Percentiles rank a stretch among this genome's conserved stretches.
phyloP scores from a whole-genome alignment of 2,113 vertebrate species.

The Motacilla tschutschensis region DNA sequence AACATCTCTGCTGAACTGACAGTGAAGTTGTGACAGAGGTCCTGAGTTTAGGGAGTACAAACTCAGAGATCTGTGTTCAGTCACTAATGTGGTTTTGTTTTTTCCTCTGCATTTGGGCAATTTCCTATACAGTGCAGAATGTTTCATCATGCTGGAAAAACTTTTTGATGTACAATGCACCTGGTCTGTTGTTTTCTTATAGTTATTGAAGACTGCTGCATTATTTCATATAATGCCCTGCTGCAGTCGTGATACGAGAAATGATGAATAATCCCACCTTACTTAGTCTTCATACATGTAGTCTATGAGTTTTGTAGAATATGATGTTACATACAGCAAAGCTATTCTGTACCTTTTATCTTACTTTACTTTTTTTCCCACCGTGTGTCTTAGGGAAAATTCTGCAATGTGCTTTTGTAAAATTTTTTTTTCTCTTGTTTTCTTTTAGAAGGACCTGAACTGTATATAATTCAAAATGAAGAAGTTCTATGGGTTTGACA shows the following conservation, averaged over 20 bases:
- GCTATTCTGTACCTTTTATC: neutral
- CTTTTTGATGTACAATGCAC: neutral
- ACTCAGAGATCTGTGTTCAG: neutral
- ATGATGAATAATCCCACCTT: neutral
- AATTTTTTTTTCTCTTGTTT: neutral
- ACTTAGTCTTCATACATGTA: accelerated
- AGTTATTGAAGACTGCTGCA: neutral
- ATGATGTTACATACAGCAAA: neutral
- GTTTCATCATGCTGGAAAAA: neutral
- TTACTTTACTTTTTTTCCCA: neutral
- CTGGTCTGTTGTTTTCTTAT: neutral
- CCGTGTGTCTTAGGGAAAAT: neutral
- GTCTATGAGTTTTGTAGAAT: neutral
- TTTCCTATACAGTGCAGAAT: neutral
- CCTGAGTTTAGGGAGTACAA: neutral
- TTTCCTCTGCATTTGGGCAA: neutral
- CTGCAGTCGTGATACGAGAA: neutral
- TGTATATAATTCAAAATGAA: neutral
- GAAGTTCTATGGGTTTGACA: neutral
- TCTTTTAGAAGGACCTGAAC: neutral
- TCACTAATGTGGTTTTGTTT: neutral
- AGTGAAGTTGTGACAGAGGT: too few species aligned
- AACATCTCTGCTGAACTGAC: neutral
- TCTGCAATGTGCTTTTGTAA: neutral
- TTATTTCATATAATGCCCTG: neutral